These are phyloP conservation scores for Heliopora coerulea DNA, from an alignment of 92 coral and sea anemone species.

Conservation along the genomic window DNA sequence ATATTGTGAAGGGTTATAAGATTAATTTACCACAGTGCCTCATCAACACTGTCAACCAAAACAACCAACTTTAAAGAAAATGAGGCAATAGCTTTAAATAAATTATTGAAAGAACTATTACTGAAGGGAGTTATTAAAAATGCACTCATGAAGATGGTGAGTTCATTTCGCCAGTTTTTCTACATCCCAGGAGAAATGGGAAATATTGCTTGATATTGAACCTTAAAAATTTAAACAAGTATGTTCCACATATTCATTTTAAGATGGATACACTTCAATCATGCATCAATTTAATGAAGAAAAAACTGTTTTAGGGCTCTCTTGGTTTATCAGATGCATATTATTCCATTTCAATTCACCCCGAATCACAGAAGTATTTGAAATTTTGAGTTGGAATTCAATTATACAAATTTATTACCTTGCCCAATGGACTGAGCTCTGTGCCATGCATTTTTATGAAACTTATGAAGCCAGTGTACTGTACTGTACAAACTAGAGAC, in stretches of 20 bases:
- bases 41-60: too few relatives aligned
- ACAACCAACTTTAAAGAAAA: too few relatives aligned
- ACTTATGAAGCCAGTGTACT: constrained; percentile 47
- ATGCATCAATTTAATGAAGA: constrained; percentile 41
- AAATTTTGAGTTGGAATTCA: constrained; percentile 58
- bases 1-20: too few relatives aligned
- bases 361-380: constrained; percentile 52
- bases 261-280: constrained; percentile 54
- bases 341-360: constrained; percentile 51
- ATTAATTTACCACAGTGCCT: too few relatives aligned
- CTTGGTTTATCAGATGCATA: constrained; percentile 51
- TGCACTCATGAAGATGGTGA: too few relatives aligned
- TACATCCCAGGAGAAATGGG: constrained; percentile 48
- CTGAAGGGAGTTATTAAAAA: too few relatives aligned
- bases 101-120: too few relatives aligned
- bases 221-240: constrained; percentile 41
- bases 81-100: too few relatives aligned
- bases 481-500: constrained; percentile 35
- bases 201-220: constrained; percentile 36
- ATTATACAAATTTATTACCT: constrained; percentile 42
- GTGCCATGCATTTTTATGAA: constrained; percentile 53
- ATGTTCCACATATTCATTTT: constrained; percentile 41
- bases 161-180: constrained; percentile 44
- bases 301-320: constrained; percentile 47
- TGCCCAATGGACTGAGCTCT: constrained; percentile 54